Percentiles rank a stretch among this genome's conserved stretches.
These are phyloP conservation scores for Allolobophora icterica DNA, from an alignment of 2,888 invertebrate species.

Conservation along the genomic window DNA sequence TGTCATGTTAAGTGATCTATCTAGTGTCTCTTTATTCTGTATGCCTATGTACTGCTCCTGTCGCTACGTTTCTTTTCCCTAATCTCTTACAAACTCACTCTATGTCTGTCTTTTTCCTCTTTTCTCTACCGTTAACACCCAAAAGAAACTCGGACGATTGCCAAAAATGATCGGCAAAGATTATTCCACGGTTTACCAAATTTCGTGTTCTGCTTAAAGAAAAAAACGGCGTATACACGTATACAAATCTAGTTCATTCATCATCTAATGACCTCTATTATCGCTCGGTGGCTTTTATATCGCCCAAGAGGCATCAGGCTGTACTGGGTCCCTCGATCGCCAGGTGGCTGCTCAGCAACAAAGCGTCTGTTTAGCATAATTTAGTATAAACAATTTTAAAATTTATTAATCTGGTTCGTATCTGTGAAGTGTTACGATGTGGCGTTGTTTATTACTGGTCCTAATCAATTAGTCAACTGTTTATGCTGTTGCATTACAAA, in stretches of 20 bases:
- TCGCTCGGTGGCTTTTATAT: not conserved
- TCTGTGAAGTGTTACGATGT: not conserved
- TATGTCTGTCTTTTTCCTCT: too few species aligned
- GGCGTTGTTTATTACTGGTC: not conserved
- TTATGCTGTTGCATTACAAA: not conserved
- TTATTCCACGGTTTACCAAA: not conserved
- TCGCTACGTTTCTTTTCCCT: not conserved
- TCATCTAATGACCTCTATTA: not conserved
- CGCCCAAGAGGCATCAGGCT: not conserved
- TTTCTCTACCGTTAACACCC: not conserved
- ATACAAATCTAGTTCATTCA: not conserved
- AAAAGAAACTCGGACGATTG: not conserved
- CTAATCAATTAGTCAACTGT: constrained; percentile 9
- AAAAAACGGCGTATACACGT: not conserved
- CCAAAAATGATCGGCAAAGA: not conserved
- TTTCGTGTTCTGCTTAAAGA: not conserved
- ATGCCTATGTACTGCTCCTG: not conserved
- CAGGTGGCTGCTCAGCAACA: not conserved
- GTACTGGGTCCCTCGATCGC: not conserved
- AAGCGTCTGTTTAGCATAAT: not conserved
- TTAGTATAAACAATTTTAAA: not conserved
- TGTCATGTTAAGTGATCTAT: too few species aligned
- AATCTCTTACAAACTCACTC: too few species aligned
- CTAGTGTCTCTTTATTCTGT: not conserved
- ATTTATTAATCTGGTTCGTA: not conserved